These are phyloP conservation scores for Gila orcuttii DNA, from an alignment of 2,113 vertebrate species.

Conservation along the genomic window DNA sequence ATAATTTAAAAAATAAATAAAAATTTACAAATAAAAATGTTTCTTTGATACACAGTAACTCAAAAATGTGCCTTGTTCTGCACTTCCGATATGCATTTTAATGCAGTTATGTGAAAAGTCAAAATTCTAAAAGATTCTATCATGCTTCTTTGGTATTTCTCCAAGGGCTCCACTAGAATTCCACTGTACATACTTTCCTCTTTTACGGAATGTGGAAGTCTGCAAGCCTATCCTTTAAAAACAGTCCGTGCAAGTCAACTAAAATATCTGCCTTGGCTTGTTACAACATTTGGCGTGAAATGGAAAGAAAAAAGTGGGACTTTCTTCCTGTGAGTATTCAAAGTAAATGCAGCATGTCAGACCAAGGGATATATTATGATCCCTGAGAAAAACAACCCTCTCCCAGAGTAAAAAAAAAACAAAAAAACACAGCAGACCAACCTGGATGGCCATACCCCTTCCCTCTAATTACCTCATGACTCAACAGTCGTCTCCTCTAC, in stretches of 20 bases:
- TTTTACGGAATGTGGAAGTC: slow-evolving; percentile 65
- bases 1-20: too few relatives aligned
- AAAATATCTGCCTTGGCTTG: slow-evolving; percentile 79
- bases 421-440: slow-evolving; percentile 59
- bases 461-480: slow-evolving; percentile 70
- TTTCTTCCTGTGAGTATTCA: slow-evolving; percentile 74
- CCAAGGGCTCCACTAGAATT: slow-evolving; percentile 62
- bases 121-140: slow-evolving; percentile 3
- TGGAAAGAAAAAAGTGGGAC: slow-evolving; percentile 44
- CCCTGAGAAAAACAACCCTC: slow-evolving; percentile 69
- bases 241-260: slow-evolving; percentile 62
- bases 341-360: slow-evolving; percentile 76
- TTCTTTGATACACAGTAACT: background rate
- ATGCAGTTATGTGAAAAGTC: background rate
- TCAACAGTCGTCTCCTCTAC: slow-evolving; percentile 56
- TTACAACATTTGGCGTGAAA: slow-evolving; percentile 70
- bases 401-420: slow-evolving; percentile 69
- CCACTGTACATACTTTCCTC: slow-evolving; percentile 68
- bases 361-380: slow-evolving; percentile 70
- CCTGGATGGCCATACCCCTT: slow-evolving; percentile 65
- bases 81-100: background rate
- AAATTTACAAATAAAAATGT: too few relatives aligned
- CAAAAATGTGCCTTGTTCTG: background rate
- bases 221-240: slow-evolving; percentile 70
- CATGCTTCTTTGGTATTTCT: slow-evolving; percentile 42